Evolutionary conservation across 1,140 invertebrate genomes (phyloP).

Genomic region (Aphelenchoides fujianensis): DNA sequence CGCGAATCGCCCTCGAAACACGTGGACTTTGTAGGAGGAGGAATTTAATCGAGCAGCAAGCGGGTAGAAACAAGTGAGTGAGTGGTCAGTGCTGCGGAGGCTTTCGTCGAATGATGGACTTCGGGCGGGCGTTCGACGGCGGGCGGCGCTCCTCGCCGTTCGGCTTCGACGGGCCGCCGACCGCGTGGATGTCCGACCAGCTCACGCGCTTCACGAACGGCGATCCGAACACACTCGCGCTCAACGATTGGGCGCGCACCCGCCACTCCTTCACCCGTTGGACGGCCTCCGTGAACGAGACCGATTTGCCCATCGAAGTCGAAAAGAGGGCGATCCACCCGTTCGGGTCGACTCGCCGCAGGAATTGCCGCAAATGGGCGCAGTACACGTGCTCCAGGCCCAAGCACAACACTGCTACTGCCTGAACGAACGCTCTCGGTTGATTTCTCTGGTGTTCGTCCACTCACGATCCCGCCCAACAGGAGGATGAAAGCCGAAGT

Average conservation of each 20-base stretch:
- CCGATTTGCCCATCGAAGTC: constrained; percentile 55
- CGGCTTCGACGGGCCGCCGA: neutral
- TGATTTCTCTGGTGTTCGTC: neutral
- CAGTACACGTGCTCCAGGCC: constrained; percentile 89
- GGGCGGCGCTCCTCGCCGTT: neutral
- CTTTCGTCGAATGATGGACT: neutral
- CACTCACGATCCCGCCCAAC: constrained; percentile 76
- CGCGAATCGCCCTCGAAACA: too few relatives aligned
- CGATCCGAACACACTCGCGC: neutral
- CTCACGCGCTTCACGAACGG: neutral
- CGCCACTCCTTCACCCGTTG: constrained; percentile 53
- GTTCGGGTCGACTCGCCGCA: constrained; percentile 81
- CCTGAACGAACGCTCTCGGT: constrained; percentile 34
- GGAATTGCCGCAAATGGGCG: constrained; percentile 77
- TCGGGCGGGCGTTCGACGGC: neutral
- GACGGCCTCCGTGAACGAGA: constrained; percentile 55
- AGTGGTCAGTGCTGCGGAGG: too few relatives aligned
- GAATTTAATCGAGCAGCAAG: too few relatives aligned
- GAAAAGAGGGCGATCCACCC: constrained; percentile 74
- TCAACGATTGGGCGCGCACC: neutral
- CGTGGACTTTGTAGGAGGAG: too few relatives aligned
- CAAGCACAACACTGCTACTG: constrained; percentile 78
- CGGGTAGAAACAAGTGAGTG: too few relatives aligned
- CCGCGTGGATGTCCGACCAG: neutral
- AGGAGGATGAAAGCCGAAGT: constrained; percentile 91